A percentile compares a stretch with the other conserved stretches of the same genome.
These are phyloP conservation scores for Equus quagga DNA, from an alignment of 2,113 vertebrate genomes.

Conservation along the genomic window DNA sequence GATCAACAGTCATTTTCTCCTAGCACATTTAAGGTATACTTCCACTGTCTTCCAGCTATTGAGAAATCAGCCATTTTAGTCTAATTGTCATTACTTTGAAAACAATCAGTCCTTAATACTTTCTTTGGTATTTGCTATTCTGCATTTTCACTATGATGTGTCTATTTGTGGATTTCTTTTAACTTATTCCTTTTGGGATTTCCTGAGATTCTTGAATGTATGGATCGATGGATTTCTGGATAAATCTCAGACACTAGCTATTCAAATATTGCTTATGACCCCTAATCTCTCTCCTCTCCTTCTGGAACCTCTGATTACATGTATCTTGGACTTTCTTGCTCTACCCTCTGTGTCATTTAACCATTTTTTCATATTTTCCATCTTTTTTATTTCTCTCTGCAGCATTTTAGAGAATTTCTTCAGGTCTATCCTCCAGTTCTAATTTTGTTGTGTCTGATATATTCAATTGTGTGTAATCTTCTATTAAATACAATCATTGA, in stretches of 20 bases:
- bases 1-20: conserved; percentile 4
- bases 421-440: not conserved
- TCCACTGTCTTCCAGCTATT: not conserved
- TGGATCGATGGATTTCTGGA: not conserved
- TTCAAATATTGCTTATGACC: not conserved
- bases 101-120: not conserved
- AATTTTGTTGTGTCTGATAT: not conserved
- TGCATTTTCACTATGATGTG: not conserved
- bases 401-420: conserved; percentile 33
- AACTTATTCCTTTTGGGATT: not conserved
- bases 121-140: not conserved
- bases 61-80: not conserved
- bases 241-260: not conserved
- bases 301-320: not conserved
- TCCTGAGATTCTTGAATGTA: not conserved
- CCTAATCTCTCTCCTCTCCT: not conserved
- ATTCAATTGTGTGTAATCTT: not conserved
- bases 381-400: not conserved
- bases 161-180: not conserved
- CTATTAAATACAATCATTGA: not conserved
- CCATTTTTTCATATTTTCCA: not conserved
- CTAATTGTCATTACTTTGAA: conserved; percentile 10
- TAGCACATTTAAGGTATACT: not conserved
- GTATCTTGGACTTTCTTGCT: not conserved
- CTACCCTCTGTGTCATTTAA: not conserved